These are phyloP conservation scores for Dyspetes luteomarginatus DNA, from an alignment of 2,888 invertebrate genomes.

Conservation along the genomic window DNA sequence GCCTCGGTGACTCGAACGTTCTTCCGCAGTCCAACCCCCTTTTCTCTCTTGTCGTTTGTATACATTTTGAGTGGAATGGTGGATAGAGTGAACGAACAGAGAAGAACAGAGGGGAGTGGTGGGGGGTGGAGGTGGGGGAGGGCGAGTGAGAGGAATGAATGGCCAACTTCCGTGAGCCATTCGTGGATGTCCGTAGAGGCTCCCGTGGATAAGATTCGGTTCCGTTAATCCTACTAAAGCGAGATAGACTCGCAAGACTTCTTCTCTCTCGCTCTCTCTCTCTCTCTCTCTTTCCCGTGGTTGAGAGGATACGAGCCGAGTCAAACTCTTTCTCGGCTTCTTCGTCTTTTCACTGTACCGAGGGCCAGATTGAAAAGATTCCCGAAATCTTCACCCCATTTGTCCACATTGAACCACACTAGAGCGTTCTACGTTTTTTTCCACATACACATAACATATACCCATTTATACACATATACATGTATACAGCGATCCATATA, in stretches of 20 bases:
- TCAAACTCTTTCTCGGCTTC: slow-evolving; percentile 39
- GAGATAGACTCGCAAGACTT: slow-evolving; percentile 22
- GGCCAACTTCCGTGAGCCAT: slow-evolving; percentile 27
- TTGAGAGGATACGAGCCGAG: slow-evolving; percentile 8
- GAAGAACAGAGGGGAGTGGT: background rate
- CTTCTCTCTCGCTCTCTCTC: slow-evolving; percentile 15
- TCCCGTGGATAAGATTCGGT: slow-evolving; percentile 60
- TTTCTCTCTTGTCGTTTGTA: background rate
- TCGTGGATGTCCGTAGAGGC: slow-evolving; percentile 35
- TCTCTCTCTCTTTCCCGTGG: no score
- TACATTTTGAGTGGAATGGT: no score
- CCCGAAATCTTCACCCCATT: slow-evolving; percentile 62
- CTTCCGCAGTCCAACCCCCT: slow-evolving; percentile 10
- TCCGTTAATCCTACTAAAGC: slow-evolving; percentile 61
- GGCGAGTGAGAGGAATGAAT: slow-evolving; percentile 32
- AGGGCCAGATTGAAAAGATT: slow-evolving; percentile 56
- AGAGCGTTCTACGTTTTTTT: background rate
- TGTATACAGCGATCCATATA: background rate
- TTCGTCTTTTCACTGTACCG: slow-evolving; percentile 24
- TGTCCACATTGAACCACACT: slow-evolving; percentile 24
- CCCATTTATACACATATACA: background rate
- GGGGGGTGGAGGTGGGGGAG: background rate
- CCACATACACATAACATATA: background rate
- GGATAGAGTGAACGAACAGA: background rate
- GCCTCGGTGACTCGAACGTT: slow-evolving; percentile 44